Evolutionary conservation across 2,797 vertebrate species (phyloP), one percentile per base, ranked within the genome.

Genomic region (Zalophus californianus): DNA sequence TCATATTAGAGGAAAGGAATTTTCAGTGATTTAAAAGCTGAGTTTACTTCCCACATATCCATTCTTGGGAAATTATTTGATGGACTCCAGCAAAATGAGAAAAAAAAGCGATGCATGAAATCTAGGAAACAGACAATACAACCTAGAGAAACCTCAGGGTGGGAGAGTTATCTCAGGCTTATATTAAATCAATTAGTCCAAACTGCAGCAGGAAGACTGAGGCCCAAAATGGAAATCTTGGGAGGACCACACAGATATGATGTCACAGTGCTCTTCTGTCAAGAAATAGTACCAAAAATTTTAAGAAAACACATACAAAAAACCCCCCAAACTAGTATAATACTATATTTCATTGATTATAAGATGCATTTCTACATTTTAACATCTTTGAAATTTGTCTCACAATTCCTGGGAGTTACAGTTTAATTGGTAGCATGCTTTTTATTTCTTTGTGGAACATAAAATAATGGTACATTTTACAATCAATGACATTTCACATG

Each of bases 1-100:
- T 60, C 41, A 14, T 68, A 38, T 68, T 73, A 80, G 25, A 73
- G 62, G 54, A 85, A 89, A 85, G 12, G 20, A 60, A 93, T 87
- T 83, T 88, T 60, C 2, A 82, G 35, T 25, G 79, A 77, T 56
- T 97, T 96, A 95, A 80, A 87, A 41, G 88, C 38, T 88, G 86
- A 91, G 21, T 72, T 90, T 92, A 83, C 60, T 83, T 94, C 70
- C 60, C 66, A 83, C 21, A 4, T 68, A 80, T 29, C 54, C 27
- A 83, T 58, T 93, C 72, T 72, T 82, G n/a, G 52, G 73, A 94
- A 94, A 56, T 92, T 56, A 77, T 72, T 52, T 78, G 84, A 92
- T 52, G 16, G 12, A 82, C 15, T 78, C 48, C 38, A 90, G 27
- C 7, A 73, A 92, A 89, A 89, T n/a, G 12, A 77, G 29, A 2